Evolutionary conservation across 2,113 vertebrate species (phyloP).

Genomic region (Rissa tridactyla): DNA sequence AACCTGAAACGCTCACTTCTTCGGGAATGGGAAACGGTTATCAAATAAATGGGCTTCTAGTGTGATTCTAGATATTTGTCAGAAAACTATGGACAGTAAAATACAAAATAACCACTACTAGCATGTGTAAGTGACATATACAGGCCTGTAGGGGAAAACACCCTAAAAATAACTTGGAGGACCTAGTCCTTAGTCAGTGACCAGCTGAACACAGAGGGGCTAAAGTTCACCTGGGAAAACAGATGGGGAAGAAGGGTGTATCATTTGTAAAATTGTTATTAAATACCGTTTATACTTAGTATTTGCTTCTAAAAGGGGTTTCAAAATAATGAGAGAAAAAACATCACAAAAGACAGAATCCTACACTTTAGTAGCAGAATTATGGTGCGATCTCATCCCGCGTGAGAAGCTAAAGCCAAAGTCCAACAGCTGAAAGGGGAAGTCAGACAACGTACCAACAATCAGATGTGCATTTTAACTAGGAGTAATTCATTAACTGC

Average conservation of each 20-base stretch:
- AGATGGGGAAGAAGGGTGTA: not conserved
- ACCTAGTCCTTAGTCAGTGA: no score
- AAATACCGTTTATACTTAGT: not conserved
- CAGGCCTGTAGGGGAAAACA: not conserved
- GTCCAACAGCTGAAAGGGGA: not conserved
- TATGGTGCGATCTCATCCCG: not conserved
- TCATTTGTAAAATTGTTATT: not conserved
- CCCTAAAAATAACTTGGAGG: not conserved
- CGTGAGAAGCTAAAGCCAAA: not conserved
- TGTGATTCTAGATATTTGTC: not conserved
- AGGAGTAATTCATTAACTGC: no score
- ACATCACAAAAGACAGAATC: not conserved
- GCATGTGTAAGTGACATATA: not conserved
- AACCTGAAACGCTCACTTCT: accelerated
- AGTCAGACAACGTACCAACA: not conserved
- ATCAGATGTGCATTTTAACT: not conserved
- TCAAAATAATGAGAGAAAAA: not conserved
- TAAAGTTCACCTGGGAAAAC: not conserved
- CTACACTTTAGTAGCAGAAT: not conserved
- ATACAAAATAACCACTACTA: not conserved
- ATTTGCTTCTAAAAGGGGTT: not conserved
- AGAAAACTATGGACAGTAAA: not conserved
- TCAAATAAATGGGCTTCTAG: not conserved
- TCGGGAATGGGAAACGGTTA: not conserved
- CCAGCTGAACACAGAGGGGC: not conserved